Evolutionary conservation across 2,888 invertebrate species (phyloP), one percentile per base, ranked within the genome.

Genomic region (Troides aeacus): DNA sequence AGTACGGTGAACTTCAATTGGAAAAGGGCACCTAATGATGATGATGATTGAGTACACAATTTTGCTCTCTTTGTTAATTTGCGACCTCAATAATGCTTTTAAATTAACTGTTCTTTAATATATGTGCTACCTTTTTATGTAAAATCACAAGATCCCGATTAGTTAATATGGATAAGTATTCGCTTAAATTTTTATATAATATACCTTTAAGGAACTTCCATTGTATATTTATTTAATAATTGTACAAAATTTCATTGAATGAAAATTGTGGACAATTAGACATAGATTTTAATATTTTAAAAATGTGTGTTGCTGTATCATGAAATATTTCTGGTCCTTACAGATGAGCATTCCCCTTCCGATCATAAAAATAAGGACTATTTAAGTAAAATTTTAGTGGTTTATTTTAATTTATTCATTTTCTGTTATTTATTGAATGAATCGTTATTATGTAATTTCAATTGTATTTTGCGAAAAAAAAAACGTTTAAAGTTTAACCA

Each of bases 51-150:
- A 18, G 21, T 18, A 21, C 21, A 18, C 7, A n/a, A 64, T 21
- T 56, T 57, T 57, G 64, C 64, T 64, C 64, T 64, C 64, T 64
- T 36, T 39, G 18, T 53, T 57, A 57, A 12, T 64, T 36, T 56
- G 7, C 21, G 39, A 64, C 39, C 21, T 64, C 64, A 57, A 56
- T 50, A 3, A 50, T 57, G 56, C 23, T 64, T 56, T 64, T 57
- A 57, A 15, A 64, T 18, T 56, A n/a, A n/a, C 21, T 21, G 30
- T 56, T 30, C 21, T 64, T n/a, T 36, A 36, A 30, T 23, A 64
- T 24, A 21, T 39, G 18, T 5, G 39, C 21, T 6, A 30, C 64
- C 36, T 42, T n/a, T 57, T 58, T 64, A 64, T 64, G 17, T 39
- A 39, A 59, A 36, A 30, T 46, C 50, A 53, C 63, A 30, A 53